A percentile compares a stretch with the other conserved stretches of the same genome.
These are phyloP conservation scores for Pycnomerus fuliginosus DNA, from an alignment of 2,888 invertebrate species.

Conservation along the genomic window DNA sequence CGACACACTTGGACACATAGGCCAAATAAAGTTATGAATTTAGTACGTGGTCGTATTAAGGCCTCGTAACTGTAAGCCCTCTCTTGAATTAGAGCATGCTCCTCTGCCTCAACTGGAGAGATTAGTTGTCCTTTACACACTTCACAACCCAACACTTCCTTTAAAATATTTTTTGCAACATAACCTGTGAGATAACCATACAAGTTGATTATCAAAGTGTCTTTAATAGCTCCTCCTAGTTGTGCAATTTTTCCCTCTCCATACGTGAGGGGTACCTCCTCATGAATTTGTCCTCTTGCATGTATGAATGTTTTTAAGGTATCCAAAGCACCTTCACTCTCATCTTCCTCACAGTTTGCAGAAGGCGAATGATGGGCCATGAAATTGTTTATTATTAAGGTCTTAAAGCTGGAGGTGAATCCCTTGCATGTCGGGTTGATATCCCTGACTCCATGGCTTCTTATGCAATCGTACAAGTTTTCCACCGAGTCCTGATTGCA, in stretches of 20 bases:
- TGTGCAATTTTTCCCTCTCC: neutral
- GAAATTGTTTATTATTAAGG: conserved; percentile 11
- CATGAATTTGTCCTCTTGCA: no score
- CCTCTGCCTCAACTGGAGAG: neutral
- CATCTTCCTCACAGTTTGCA: conserved; percentile 9
- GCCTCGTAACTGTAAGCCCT: neutral
- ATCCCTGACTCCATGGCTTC: conserved; percentile 10
- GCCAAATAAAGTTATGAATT: neutral
- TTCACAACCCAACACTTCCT: neutral
- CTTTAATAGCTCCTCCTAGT: neutral
- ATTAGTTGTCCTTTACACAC: neutral
- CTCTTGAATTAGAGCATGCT: neutral
- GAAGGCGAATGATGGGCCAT: conserved; percentile 3
- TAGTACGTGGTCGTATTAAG: neutral
- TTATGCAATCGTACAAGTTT: conserved; percentile 6
- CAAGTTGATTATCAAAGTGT: neutral
- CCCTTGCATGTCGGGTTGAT: conserved; percentile 5
- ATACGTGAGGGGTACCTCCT: neutral
- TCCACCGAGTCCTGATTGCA: conserved; percentile 6
- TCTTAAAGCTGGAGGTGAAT: conserved; percentile 9
- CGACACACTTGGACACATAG: neutral
- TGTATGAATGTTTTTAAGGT: neutral
- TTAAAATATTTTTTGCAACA: neutral
- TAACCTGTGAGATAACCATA: neutral
- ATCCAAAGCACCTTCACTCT: neutral